A percentile compares a stretch with the other conserved stretches of the same genome.
These are phyloP conservation scores for Aulostomus chinensis DNA, from an alignment of 2,797 vertebrate species.

Conservation along the genomic window DNA sequence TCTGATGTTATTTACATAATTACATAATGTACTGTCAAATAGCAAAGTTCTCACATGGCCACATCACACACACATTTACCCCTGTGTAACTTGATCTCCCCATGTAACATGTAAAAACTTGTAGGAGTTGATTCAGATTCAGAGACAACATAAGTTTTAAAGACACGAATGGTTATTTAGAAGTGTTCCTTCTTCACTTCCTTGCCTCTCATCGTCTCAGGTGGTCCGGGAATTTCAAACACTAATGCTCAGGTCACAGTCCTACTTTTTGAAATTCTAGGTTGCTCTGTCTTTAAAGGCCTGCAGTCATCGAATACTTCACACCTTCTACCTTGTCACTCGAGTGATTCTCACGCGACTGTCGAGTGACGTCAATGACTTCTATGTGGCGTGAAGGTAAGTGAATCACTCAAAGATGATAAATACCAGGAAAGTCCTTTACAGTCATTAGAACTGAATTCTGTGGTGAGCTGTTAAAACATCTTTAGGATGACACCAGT, in stretches of 20 bases:
- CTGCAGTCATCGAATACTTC: constrained; percentile 12
- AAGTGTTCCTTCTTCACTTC: background rate
- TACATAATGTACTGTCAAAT: background rate
- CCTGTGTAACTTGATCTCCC: too few relatives aligned
- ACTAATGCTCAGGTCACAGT: constrained; percentile 8
- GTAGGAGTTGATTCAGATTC: too few relatives aligned
- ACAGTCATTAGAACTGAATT: background rate
- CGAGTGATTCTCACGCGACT: constrained; percentile 25
- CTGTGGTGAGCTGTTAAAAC: background rate
- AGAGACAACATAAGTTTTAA: too few relatives aligned
- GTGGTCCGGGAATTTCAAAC: constrained; percentile 29
- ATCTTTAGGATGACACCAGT: background rate
- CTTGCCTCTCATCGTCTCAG: constrained; percentile 12
- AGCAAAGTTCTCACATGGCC: background rate
- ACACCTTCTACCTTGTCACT: constrained; percentile 8
- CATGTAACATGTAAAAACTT: too few relatives aligned
- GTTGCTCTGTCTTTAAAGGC: constrained; percentile 5
- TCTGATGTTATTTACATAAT: constrained; percentile 19
- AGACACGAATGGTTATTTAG: too few relatives aligned
- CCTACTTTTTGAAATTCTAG: constrained; percentile 15
- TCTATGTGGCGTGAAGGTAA: constrained; percentile 10
- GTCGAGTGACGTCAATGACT: constrained; percentile 4
- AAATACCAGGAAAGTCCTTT: constrained; percentile 19
- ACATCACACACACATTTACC: background rate
- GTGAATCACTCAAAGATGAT: constrained; percentile 22